Evolutionary conservation across 2,888 invertebrate species (phyloP).

Genomic region (Eupeodes latifasciatus): DNA sequence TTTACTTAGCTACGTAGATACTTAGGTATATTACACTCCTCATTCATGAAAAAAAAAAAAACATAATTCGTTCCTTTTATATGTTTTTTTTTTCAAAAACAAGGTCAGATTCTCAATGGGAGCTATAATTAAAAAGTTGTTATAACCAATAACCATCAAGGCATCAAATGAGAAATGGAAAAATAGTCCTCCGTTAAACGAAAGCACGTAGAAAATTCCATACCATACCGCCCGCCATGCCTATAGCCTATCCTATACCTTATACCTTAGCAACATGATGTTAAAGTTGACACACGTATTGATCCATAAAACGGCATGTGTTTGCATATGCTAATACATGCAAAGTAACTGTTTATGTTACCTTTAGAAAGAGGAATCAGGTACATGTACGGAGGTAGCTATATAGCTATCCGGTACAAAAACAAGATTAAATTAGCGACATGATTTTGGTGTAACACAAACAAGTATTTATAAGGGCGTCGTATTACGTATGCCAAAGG

Average conservation of each 20-base stretch:
- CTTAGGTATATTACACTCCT: too few species aligned
- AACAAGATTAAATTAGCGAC: slow-evolving; percentile 18
- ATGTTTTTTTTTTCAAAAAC: background rate
- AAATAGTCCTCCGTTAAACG: background rate
- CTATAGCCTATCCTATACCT: too few species aligned
- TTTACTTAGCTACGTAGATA: too few species aligned
- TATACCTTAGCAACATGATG: background rate
- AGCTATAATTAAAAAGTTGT: slow-evolving; percentile 17
- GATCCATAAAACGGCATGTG: slow-evolving; percentile 19
- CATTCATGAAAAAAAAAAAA: too few species aligned
- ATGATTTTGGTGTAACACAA: slow-evolving; percentile 17
- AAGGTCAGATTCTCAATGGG: background rate
- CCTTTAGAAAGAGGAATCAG: slow-evolving; percentile 9
- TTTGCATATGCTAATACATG: slow-evolving; percentile 33
- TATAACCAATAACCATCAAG: slow-evolving; percentile 30
- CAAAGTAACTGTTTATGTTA: slow-evolving; percentile 19
- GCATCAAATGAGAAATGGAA: slow-evolving; percentile 10
- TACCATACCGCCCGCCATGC: too few species aligned
- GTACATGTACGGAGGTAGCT: too few species aligned
- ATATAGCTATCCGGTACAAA: background rate
- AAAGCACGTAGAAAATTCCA: slow-evolving; percentile 10
- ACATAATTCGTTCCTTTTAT: too few species aligned
- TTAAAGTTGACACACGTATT: slow-evolving; percentile 24
- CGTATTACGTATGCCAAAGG: background rate
- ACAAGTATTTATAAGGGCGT: background rate